Evolutionary conservation across 2,888 invertebrate genomes (phyloP).

Genomic region (Tipula lateralis): DNA sequence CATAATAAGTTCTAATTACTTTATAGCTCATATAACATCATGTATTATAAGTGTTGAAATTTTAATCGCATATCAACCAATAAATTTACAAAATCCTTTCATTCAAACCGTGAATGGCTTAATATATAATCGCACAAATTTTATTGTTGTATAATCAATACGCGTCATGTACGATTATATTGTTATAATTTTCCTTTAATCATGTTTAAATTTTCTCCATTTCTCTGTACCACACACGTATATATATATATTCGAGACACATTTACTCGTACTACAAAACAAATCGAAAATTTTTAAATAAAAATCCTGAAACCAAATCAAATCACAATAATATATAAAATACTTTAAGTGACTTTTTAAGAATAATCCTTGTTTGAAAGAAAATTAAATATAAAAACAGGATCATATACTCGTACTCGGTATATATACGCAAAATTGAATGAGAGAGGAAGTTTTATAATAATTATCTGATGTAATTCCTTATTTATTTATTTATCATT

Average conservation of each 20-base stretch:
- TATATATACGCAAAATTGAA: slow-evolving; percentile 29
- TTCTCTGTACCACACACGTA: not conserved
- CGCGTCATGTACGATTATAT: not conserved
- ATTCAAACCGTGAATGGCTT: not conserved
- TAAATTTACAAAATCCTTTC: not conserved
- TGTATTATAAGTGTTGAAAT: not conserved
- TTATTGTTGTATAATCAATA: not conserved
- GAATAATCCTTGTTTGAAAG: slow-evolving; percentile 27
- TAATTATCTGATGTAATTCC: slow-evolving; percentile 29
- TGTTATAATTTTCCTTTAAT: not conserved
- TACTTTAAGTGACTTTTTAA: slow-evolving; percentile 28
- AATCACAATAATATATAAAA: not conserved
- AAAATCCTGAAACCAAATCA: slow-evolving; percentile 15
- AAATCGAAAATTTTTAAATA: not conserved
- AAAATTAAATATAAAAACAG: slow-evolving; percentile 8
- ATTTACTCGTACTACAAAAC: no score
- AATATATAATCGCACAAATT: not conserved
- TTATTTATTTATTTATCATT: slow-evolving; percentile 7
- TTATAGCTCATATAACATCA: not conserved
- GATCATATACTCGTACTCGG: no score
- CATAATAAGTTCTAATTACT: not conserved
- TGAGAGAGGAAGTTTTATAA: slow-evolving; percentile 20
- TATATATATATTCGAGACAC: not conserved
- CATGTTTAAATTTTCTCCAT: not conserved
- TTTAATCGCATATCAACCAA: not conserved